These are phyloP conservation scores for Hydra vulgaris DNA, from an alignment of 30 jellyfish, hydroid and myxozoan species.

Conservation along the genomic window DNA sequence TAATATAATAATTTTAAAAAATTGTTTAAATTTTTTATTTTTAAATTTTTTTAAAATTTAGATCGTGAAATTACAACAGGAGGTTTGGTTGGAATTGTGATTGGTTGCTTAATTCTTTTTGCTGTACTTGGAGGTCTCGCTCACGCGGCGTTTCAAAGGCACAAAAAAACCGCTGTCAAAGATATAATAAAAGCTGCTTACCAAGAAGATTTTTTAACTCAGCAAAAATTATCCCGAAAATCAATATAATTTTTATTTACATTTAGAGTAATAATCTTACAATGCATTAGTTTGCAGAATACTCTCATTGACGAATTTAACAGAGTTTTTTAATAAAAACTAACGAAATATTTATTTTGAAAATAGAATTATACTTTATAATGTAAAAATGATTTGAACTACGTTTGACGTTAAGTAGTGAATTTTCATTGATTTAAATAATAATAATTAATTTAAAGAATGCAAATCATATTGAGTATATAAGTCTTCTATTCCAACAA, in stretches of 20 bases:
- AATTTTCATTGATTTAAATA: no score
- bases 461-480: conserved; percentile 76
- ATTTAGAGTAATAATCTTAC: background rate
- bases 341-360: no score
- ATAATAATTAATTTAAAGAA: conserved; percentile 14
- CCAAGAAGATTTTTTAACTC: conserved; percentile 27
- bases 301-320: background rate
- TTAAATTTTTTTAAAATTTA: conserved; percentile 2
- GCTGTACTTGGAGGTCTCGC: conserved; percentile 49
- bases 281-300: background rate
- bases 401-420: background rate
- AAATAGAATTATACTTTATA: no score
- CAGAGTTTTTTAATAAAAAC: no score
- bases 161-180: conserved; percentile 52
- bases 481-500: conserved; percentile 40
- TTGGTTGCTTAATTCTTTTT: conserved; percentile 55
- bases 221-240: background rate
- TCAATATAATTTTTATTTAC: no score
- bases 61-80: conserved; percentile 58
- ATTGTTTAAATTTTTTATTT: background rate
- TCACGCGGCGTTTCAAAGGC: conserved; percentile 35
- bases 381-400: background rate
- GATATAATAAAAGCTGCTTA: conserved; percentile 41
- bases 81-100: conserved; percentile 36
- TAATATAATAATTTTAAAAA: no score